Percentiles rank a stretch among this genome's conserved stretches.
phyloP scores from a whole-genome alignment of 2,888 invertebrate species.

The Eupithecia subfuscata region DNA sequence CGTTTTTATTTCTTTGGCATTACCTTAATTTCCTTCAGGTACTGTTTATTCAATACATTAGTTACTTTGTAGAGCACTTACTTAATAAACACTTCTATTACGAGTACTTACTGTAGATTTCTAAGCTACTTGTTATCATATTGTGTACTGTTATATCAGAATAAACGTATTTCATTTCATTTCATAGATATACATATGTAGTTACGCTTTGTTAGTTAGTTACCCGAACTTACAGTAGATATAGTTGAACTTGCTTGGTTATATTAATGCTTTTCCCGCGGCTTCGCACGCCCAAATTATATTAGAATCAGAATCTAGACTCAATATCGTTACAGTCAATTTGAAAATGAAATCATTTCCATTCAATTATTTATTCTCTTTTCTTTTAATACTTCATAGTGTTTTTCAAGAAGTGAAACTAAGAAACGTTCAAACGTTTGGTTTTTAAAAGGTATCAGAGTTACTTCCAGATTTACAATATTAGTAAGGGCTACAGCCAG shows the following conservation, averaged over 20 bases:
- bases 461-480: background rate
- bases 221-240: no score
- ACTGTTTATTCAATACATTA: background rate
- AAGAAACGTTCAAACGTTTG: background rate
- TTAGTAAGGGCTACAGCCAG: no score
- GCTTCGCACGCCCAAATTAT: background rate
- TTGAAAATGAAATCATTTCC: no score
- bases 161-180: no score
- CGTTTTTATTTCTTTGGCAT: background rate
- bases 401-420: background rate
- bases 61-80: background rate
- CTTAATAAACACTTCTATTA: background rate
- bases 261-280: background rate
- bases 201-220: no score
- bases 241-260: no score
- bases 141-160: no score
- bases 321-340: no score
- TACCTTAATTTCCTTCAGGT: background rate
- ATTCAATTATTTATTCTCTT: no score
- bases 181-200: no score
- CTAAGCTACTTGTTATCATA: no score
- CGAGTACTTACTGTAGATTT: background rate
- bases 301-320: background rate
- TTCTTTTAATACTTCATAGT: no score
- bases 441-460: background rate